Evolutionary conservation across 2,797 vertebrate genomes (phyloP), one percentile per base, ranked within the genome.

Genomic region (Mionectes olivaceus): DNA sequence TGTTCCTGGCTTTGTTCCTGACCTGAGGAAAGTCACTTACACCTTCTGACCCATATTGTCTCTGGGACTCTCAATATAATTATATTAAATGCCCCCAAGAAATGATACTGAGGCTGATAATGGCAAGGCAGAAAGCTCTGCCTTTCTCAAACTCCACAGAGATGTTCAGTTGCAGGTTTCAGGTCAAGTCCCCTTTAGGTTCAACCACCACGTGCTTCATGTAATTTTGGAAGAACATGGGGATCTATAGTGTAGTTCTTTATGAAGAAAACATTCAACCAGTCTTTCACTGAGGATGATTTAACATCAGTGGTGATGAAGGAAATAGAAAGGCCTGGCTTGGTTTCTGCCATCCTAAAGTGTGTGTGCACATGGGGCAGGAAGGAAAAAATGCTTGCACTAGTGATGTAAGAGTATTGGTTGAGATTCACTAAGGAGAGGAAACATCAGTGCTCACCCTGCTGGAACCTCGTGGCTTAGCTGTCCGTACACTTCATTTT

Each of bases 51-150:
- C 85, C 79, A 67, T 88, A 57, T 76, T 87, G 67, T 94, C 85
- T 74, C 83, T 90, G 89, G 44, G 87, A 91, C 59, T 83, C 83
- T 83, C 71, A 70, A 32, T 90, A 91, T 95, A 94, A 95, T 96
- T 96, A 90, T 63, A 69, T 81, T 61, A 88, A 95, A 93, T 97
- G 87, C 83, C 94, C 74, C 70, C 83, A 67, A 9, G 94, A 93
- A 82, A 30, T 46, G 41, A 60, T 33, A n/a, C 7, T 30, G 90
- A 89, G 67, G 69, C 76, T 27, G 25, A 37, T 87, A 76, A 83
- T 71, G 73, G 57, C 65, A 80, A 75, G 82, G 77, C 53, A 71
- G 56, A 65, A 91, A 79, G 65, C 2, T 3, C 44, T 90, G 61
- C 43, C 47, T 64, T 75, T 71, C 65, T 24, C 43, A 35, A 50